Evolutionary conservation across 1,140 invertebrate species (phyloP).

Genomic region (Hyles euphorbiae): DNA sequence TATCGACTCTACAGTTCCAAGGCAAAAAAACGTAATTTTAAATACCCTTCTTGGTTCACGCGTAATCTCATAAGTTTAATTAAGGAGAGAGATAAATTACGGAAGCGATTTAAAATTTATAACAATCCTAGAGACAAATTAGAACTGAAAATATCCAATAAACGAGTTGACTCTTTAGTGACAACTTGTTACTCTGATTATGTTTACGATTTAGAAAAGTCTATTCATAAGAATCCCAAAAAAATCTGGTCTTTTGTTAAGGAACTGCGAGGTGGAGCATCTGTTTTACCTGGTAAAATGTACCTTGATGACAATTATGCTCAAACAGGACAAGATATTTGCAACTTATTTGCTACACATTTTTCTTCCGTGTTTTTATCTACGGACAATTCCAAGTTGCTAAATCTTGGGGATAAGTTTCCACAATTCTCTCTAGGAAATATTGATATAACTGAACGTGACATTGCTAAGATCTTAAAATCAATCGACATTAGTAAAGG

Average conservation of each 20-base stretch:
- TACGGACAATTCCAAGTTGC: background rate
- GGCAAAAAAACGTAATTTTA: no score
- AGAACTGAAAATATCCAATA: no score
- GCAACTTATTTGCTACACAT: background rate
- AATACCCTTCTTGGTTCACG: no score
- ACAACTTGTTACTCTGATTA: no score
- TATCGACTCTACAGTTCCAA: no score
- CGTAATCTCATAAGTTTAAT: no score
- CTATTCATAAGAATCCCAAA: background rate
- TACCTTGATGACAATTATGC: background rate
- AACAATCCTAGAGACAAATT: no score
- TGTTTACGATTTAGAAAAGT: no score
- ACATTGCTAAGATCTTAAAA: background rate
- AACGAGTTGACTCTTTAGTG: no score
- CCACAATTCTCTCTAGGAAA: background rate
- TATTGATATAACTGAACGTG: background rate
- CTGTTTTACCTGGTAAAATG: background rate
- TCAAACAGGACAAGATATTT: background rate
- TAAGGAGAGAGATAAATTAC: no score
- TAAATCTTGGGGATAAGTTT: background rate
- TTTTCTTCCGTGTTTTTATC: background rate
- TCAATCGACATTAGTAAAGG: background rate
- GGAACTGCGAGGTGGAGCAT: background rate
- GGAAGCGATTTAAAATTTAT: no score
- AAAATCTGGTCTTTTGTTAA: slow-evolving; percentile 1